Conservation (phyloP, 2,888 invertebrate genomes). For the Dynastes grantii region DNA sequence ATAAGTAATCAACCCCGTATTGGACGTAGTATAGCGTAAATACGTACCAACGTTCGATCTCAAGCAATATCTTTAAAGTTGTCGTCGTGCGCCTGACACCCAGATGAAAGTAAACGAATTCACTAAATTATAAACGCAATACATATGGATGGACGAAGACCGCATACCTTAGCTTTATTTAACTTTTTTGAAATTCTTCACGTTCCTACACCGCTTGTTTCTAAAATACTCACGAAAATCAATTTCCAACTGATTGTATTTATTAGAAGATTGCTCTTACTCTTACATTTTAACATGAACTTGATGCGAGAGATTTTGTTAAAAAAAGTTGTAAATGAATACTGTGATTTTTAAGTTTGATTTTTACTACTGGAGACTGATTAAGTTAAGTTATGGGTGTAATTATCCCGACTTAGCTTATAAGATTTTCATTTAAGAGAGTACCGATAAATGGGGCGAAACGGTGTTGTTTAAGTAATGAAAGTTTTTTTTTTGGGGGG, state of each 20-base stretch:
- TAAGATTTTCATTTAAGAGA: no score
- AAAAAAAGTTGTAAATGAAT: no score
- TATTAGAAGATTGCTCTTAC: no score
- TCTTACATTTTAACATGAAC: no score
- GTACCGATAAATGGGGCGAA: no score
- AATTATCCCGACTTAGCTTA: no score
- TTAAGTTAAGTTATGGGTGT: no score
- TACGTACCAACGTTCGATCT: not conserved
- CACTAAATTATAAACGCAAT: constrained; percentile 16
- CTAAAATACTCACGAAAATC: constrained; percentile 58
- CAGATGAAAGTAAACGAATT: constrained; percentile 21
- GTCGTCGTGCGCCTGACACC: constrained; percentile 23
- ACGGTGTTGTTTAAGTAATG: no score
- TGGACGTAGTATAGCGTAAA: constrained; percentile 2
- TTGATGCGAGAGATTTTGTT: no score
- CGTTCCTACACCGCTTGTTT: not conserved
- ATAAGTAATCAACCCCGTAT: constrained; percentile 52
- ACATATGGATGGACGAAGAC: constrained; percentile 15
- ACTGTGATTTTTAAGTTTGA: no score
- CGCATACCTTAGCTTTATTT: not conserved
- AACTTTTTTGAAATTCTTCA: not conserved
- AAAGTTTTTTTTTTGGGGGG: no score
- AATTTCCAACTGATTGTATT: not conserved
- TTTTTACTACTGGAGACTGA: no score
- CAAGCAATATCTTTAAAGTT: constrained; percentile 4